Percentiles rank a stretch among this genome's conserved stretches.
These are phyloP conservation scores for Notothenia rossii DNA, from an alignment of 2,113 vertebrate genomes.

Conservation along the genomic window DNA sequence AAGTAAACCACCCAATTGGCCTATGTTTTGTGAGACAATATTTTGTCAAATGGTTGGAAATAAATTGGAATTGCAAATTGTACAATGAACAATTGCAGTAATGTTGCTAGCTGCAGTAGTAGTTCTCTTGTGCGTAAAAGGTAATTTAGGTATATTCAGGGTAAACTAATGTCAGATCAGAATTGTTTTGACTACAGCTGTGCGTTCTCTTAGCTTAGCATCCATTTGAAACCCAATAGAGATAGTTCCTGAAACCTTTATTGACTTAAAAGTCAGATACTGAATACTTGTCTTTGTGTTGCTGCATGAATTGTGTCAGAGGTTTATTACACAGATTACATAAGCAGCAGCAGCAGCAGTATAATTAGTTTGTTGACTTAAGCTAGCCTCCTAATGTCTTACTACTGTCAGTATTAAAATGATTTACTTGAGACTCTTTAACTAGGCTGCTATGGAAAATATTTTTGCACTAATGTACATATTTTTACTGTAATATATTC, in stretches of 20 bases:
- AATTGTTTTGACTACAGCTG: not conserved
- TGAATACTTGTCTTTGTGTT: not conserved
- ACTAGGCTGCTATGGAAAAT: too few species aligned
- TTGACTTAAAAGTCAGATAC: not conserved
- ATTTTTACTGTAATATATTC: too few species aligned
- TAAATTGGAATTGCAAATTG: not conserved
- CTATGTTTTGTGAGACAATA: not conserved
- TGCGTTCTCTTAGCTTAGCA: not conserved
- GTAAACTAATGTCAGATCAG: not conserved
- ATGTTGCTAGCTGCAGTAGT: not conserved
- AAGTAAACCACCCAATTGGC: not conserved
- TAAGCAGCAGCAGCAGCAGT: constrained; percentile 12
- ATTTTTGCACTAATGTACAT: too few species aligned
- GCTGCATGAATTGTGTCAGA: constrained; percentile 3
- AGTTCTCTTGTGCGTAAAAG: not conserved
- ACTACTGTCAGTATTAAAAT: not conserved
- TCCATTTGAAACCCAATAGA: not conserved
- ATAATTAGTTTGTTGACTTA: constrained; percentile 3
- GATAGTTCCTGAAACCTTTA: not conserved
- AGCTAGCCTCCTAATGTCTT: not conserved
- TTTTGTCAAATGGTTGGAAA: not conserved
- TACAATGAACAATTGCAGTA: not conserved
- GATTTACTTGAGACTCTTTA: not conserved
- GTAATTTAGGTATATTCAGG: not conserved
- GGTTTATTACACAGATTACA: constrained; percentile 12